Evolutionary conservation across 2,113 vertebrate genomes (phyloP).

Genomic region (Hypanus sabinus): DNA sequence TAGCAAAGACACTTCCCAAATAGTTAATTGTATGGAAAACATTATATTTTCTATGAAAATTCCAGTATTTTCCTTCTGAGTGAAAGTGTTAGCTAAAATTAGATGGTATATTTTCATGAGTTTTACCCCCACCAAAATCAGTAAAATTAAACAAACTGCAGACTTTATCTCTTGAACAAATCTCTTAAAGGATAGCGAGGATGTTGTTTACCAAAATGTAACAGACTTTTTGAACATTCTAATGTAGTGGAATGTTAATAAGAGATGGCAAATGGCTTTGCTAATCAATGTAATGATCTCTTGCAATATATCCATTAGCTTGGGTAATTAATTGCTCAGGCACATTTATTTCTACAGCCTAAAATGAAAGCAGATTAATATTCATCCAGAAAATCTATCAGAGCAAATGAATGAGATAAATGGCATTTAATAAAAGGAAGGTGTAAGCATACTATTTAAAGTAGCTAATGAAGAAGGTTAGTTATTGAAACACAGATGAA

Average conservation of each 20-base stretch:
- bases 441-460: not conserved
- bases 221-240: not conserved
- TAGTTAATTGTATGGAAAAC: not conserved
- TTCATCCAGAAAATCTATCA: slow-evolving; percentile 36
- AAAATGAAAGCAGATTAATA: slow-evolving; percentile 35
- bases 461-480: not conserved
- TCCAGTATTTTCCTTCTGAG: not conserved
- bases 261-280: slow-evolving; percentile 17
- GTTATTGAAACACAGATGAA: slow-evolving; percentile 29
- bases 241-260: not conserved
- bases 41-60: not conserved
- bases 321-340: slow-evolving; percentile 29
- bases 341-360: slow-evolving; percentile 19
- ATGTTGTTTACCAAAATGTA: not conserved
- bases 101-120: not conserved
- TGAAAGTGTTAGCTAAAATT: not conserved
- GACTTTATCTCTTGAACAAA: not conserved
- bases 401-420: slow-evolving; percentile 35
- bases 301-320: slow-evolving; percentile 32
- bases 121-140: not conserved
- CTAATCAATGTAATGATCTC: slow-evolving; percentile 34
- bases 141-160: not conserved
- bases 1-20: not conserved
- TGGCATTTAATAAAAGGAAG: slow-evolving; percentile 35
- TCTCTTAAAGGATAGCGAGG: not conserved